Percentiles rank a stretch among this genome's conserved stretches.
These are phyloP conservation scores for Eciton burchellii DNA, from an alignment of 1,140 invertebrate species.

Conservation along the genomic window DNA sequence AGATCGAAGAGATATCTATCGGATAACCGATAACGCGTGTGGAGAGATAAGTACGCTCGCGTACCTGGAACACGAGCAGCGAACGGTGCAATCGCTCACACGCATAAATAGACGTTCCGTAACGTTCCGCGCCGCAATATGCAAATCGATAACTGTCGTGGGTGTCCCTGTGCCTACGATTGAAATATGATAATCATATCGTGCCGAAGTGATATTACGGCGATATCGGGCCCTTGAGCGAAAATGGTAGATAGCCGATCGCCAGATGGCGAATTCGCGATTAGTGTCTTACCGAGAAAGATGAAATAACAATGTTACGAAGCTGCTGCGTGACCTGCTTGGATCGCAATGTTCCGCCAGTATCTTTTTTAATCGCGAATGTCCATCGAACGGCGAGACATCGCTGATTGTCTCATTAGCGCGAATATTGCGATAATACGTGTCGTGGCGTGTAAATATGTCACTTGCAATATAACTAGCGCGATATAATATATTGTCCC, in stretches of 20 bases:
- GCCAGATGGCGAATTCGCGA: neutral
- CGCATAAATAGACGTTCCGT: slow-evolving; percentile 45
- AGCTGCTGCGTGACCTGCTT: neutral
- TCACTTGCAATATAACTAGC: too few species aligned
- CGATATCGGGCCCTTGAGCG: slow-evolving; percentile 13
- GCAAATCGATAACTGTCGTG: slow-evolving; percentile 41
- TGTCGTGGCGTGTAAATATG: too few species aligned
- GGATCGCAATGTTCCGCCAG: neutral
- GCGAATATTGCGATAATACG: neutral
- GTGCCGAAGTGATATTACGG: slow-evolving; percentile 1
- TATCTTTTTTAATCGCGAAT: neutral
- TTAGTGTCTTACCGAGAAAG: neutral
- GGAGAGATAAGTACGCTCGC: slow-evolving; percentile 5
- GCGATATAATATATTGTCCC: neutral
- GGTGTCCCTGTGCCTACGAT: slow-evolving; percentile 26
- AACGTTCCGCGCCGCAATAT: slow-evolving; percentile 29
- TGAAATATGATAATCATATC: slow-evolving; percentile 40
- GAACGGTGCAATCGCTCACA: slow-evolving; percentile 39
- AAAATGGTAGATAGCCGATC: slow-evolving; percentile 3
- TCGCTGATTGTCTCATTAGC: neutral
- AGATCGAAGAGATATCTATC: slow-evolving; percentile 1
- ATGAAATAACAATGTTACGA: neutral
- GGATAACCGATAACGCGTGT: slow-evolving; percentile 26
- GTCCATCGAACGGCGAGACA: neutral
- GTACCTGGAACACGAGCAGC: slow-evolving; percentile 48